Evolutionary conservation across 2,113 vertebrate species (phyloP).

Genomic region (Coregonus clupeaformis): DNA sequence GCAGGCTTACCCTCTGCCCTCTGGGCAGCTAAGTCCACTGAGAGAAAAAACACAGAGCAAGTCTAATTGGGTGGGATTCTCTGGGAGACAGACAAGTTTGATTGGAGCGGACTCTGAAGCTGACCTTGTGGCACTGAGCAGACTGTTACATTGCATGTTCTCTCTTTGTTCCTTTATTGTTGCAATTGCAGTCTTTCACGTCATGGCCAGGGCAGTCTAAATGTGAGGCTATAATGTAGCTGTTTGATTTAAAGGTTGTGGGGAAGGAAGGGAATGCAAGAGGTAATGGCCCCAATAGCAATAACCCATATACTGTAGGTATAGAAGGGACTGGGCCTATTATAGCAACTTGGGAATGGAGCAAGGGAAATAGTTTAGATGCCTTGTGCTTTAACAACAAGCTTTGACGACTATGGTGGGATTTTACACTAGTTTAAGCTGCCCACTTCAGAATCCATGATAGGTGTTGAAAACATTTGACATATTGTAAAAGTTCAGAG

Average conservation of each 20-base stretch:
- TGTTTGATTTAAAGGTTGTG: no score
- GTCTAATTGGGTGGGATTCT: background rate
- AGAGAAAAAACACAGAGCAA: background rate
- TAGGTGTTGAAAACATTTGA: no score
- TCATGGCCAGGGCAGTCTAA: no score
- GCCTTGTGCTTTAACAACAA: background rate
- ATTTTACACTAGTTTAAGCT: no score
- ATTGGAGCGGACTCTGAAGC: background rate
- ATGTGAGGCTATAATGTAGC: no score
- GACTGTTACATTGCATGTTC: background rate
- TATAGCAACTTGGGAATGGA: background rate
- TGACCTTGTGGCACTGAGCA: background rate
- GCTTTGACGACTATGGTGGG: background rate
- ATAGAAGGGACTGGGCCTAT: background rate
- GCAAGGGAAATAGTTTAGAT: background rate
- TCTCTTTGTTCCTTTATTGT: background rate
- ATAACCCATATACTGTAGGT: background rate
- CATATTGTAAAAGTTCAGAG: no score
- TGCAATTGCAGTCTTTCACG: no score
- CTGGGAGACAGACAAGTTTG: background rate
- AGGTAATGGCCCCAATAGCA: background rate
- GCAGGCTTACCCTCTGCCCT: background rate
- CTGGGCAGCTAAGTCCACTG: background rate
- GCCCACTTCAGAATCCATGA: no score
- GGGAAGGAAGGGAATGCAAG: no score